phyloP scores from a whole-genome alignment of 2,888 invertebrate genomes.

The Coelopa pilipes region DNA sequence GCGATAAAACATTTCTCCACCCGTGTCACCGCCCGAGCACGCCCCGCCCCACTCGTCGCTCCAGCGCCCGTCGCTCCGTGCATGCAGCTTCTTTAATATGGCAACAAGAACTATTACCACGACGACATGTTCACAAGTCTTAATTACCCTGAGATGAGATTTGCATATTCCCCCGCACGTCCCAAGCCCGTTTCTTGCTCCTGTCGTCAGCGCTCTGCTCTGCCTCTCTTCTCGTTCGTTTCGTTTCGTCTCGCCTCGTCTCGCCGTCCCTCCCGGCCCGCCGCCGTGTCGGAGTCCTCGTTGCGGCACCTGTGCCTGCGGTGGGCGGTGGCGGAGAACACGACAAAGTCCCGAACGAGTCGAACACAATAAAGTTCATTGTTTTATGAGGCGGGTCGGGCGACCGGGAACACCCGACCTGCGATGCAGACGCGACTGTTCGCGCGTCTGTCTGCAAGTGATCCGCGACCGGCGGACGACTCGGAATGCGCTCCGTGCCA shows the following conservation, averaged over 20 bases:
- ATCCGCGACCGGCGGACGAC: no score
- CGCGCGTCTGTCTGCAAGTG: no score
- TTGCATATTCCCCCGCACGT: constrained; percentile 52
- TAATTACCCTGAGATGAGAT: constrained; percentile 61
- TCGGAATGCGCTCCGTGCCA: no score
- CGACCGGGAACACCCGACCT: neutral
- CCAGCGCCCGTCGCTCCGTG: no score
- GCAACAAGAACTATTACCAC: constrained; percentile 30
- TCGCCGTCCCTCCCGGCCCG: no score
- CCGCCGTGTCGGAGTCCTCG: neutral
- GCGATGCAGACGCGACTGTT: neutral
- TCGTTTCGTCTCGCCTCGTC: no score
- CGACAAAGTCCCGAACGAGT: neutral
- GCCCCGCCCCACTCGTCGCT: neutral
- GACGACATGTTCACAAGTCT: constrained; percentile 59
- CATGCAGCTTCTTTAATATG: neutral
- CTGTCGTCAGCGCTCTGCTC: neutral
- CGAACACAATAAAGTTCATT: constrained; percentile 8
- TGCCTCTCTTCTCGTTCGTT: no score
- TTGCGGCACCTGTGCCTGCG: neutral
- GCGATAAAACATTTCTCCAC: neutral
- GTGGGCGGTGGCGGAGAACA: neutral
- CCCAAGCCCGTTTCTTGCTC: constrained; percentile 30
- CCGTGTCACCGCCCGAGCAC: no score
- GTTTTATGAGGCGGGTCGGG: neutral